Evolutionary conservation across 2,888 invertebrate genomes (phyloP).

Genomic region (Patella caerulea): DNA sequence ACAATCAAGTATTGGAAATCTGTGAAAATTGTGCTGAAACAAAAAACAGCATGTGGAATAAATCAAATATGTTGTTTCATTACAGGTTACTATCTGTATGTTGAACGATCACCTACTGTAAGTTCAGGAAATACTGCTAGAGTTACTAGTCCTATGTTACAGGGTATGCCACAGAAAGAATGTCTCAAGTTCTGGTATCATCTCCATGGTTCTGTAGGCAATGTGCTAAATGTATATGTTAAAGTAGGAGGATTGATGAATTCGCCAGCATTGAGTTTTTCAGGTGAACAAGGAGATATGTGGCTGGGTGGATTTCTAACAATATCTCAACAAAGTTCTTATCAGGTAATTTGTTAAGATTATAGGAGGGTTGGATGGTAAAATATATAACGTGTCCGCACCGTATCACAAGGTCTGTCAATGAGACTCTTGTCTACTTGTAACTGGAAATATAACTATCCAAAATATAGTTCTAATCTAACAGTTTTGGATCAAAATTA

Average conservation of each 20-base stretch:
- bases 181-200: conserved; percentile 69
- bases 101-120: conserved; percentile 73
- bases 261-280: conserved; percentile 16
- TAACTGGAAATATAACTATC: no score
- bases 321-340: conserved; percentile 26
- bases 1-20: no score
- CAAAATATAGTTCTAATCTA: no score
- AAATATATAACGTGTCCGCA: no score
- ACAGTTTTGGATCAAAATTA: no score
- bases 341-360: not conserved
- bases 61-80: not conserved
- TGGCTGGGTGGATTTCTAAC: conserved; percentile 55
- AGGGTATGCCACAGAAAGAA: conserved; percentile 28
- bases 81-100: conserved; percentile 61
- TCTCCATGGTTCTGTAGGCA: conserved; percentile 60
- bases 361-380: no score
- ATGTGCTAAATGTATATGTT: conserved; percentile 57
- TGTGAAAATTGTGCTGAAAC: no score
- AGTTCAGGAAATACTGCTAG: conserved; percentile 76
- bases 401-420: no score
- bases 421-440: no score
- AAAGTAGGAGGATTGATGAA: conserved; percentile 33
- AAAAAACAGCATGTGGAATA: no score
- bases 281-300: conserved; percentile 54
- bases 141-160: conserved; percentile 24